Percentiles rank a stretch among this genome's conserved stretches.
These are phyloP conservation scores for Embidobia sp. DNA, from an alignment of 2,888 invertebrate genomes.

Conservation along the genomic window DNA sequence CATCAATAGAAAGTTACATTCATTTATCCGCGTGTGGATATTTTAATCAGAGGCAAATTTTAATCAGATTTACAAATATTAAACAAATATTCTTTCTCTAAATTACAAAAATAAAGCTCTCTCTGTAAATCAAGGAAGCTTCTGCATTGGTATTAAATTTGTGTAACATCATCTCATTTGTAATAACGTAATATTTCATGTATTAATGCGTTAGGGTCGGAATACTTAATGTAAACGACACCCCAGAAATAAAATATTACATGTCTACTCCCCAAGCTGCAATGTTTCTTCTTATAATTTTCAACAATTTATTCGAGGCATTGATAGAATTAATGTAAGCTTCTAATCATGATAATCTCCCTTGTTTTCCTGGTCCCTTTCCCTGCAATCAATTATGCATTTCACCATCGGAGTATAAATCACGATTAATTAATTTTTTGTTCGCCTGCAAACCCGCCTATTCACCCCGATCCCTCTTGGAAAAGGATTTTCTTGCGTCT, in stretches of 20 bases:
- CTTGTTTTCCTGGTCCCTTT: neutral
- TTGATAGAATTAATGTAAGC: slow-evolving; percentile 19
- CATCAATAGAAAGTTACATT: too few relatives aligned
- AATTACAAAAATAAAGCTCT: too few relatives aligned
- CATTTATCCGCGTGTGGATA: too few relatives aligned
- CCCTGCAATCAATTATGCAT: slow-evolving; percentile 10
- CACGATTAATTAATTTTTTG: slow-evolving; percentile 22
- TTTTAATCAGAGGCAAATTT: too few relatives aligned
- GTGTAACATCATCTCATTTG: slow-evolving; percentile 18
- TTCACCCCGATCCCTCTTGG: too few relatives aligned
- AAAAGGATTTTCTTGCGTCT: slow-evolving; percentile 5
- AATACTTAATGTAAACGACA: slow-evolving; percentile 5
- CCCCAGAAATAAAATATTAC: slow-evolving; percentile 31
- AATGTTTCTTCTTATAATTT: neutral
- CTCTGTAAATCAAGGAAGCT: slow-evolving; percentile 9
- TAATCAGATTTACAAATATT: too few relatives aligned
- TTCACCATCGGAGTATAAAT: slow-evolving; percentile 13
- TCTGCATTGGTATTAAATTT: neutral
- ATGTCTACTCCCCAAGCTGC: neutral
- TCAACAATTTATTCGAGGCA: neutral
- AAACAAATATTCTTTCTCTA: too few relatives aligned
- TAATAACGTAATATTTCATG: slow-evolving; percentile 39
- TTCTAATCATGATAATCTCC: slow-evolving; percentile 7
- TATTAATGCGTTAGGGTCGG: slow-evolving; percentile 43
- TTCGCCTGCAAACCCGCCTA: too few relatives aligned